Evolutionary conservation across 2,113 vertebrate species (phyloP).

Genomic region (Xenopus tropicalis): DNA sequence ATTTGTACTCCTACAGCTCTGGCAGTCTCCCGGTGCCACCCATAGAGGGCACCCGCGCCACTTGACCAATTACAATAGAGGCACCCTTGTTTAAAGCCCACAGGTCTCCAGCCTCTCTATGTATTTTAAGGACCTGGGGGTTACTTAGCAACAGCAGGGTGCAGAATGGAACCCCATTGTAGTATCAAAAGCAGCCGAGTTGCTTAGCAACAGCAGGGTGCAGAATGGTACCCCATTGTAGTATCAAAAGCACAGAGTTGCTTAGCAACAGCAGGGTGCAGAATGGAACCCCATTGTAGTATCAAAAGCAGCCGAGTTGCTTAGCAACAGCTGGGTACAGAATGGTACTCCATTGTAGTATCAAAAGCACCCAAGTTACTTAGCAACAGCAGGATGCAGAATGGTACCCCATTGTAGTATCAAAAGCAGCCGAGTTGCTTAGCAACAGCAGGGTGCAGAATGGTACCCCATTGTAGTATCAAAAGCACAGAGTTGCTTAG

Average conservation of each 20-base stretch:
- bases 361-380: no score
- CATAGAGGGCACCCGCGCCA: not conserved
- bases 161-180: not conserved
- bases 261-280: not conserved
- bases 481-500: no score
- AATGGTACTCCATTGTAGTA: not conserved
- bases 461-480: not conserved
- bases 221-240: not conserved
- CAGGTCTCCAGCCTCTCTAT: slow-evolving; percentile 34
- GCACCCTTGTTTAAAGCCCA: not conserved
- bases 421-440: no score
- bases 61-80: not conserved
- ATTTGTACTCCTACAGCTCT: not conserved
- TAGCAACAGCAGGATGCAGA: not conserved
- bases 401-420: not conserved
- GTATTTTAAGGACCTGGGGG: slow-evolving; percentile 4
- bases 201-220: not conserved
- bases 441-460: not conserved
- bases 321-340: not conserved
- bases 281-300: not conserved
- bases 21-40: slow-evolving; percentile 12
- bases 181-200: slow-evolving; percentile 1
- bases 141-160: not conserved
- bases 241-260: no score
- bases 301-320: no score